Conservation (phyloP, 2,113 vertebrate species). For the human region DNA sequence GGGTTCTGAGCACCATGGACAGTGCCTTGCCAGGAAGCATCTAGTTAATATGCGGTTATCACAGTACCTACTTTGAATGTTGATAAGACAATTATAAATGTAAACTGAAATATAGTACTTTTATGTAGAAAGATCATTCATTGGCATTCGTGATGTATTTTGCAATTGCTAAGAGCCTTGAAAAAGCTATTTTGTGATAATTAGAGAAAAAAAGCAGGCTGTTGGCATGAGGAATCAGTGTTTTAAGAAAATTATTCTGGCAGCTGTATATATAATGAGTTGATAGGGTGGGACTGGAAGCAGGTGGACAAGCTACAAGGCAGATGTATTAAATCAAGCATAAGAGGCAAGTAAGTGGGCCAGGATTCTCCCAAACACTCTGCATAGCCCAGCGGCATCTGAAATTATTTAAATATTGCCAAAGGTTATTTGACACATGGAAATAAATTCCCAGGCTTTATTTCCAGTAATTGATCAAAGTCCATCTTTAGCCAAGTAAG, state of each 20-base stretch:
- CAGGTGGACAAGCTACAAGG: background rate
- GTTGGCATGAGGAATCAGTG: background rate
- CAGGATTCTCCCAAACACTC: background rate
- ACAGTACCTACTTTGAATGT: background rate
- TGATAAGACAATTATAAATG: constrained; percentile 36
- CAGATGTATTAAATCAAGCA: background rate
- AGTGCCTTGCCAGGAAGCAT: background rate
- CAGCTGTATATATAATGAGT: background rate
- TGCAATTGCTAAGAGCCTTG: constrained; percentile 38
- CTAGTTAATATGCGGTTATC: background rate
- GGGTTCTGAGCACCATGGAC: constrained; percentile 31
- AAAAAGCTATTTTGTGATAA: background rate
- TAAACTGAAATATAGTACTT: background rate
- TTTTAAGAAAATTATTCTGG: constrained; percentile 38
- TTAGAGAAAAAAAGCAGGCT: background rate
- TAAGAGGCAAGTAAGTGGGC: background rate
- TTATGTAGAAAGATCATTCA: constrained; percentile 18
- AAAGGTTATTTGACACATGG: background rate
- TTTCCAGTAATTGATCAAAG: background rate
- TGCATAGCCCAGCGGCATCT: background rate
- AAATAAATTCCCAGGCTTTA: constrained; percentile 15
- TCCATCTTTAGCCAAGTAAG: background rate
- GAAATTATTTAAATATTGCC: background rate
- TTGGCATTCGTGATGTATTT: background rate
- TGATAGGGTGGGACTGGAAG: background rate